A percentile compares a stretch with the other conserved stretches of the same genome.
phyloP scores from a whole-genome alignment of 2,888 invertebrate genomes.

The Melitaea athalia region DNA sequence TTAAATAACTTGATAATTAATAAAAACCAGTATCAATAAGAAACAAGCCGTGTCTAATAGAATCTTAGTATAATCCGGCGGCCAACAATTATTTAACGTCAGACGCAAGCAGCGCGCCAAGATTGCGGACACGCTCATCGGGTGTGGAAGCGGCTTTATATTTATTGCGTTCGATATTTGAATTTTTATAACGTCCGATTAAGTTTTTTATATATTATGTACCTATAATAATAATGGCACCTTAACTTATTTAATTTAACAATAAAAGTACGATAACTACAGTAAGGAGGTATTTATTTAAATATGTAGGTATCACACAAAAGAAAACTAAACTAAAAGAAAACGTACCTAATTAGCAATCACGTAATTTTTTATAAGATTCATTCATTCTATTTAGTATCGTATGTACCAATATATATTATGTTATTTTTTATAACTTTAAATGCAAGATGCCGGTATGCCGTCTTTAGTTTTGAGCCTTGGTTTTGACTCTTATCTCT shows the following conservation, averaged over 20 bases:
- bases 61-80: conserved; percentile 40
- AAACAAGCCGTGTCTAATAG: conserved; percentile 43
- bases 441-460: conserved; percentile 18
- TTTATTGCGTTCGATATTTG: conserved; percentile 33
- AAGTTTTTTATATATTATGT: too few species aligned
- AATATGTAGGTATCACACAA: too few species aligned
- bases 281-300: too few species aligned
- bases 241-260: too few species aligned
- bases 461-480: conserved; percentile 27
- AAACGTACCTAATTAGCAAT: too few species aligned
- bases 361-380: too few species aligned
- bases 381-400: too few species aligned
- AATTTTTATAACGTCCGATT: conserved; percentile 25
- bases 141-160: conserved; percentile 48
- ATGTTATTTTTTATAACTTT: too few species aligned
- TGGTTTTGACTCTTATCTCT: conserved; percentile 23
- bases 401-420: too few species aligned
- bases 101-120: conserved; percentile 62
- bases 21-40: conserved; percentile 4
- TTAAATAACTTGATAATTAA: neutral
- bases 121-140: conserved; percentile 48
- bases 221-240: neutral
- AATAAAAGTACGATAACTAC: too few species aligned
- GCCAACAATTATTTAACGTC: conserved; percentile 74
- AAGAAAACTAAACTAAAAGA: too few species aligned